Conservation (phyloP, 2,888 invertebrate species). For the Sinelater perroti region DNA sequence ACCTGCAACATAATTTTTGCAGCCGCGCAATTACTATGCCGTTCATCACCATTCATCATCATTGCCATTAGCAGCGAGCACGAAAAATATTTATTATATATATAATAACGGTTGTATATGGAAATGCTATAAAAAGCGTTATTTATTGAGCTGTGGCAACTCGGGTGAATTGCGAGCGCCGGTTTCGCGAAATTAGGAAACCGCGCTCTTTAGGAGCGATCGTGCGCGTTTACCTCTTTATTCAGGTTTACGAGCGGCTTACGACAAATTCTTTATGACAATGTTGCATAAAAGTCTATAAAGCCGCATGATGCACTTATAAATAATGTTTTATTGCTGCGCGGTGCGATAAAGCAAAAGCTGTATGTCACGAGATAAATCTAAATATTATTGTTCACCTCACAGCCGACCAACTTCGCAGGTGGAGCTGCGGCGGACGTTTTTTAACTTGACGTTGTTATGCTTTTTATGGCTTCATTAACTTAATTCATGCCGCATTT, state of each 20-base stretch:
- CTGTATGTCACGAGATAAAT: constrained; percentile 5
- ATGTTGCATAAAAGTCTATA: constrained; percentile 11
- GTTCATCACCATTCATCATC: constrained; percentile 16
- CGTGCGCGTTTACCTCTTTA: too few relatives aligned
- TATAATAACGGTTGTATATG: constrained; percentile 6
- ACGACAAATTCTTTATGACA: background rate
- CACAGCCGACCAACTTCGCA: too few relatives aligned
- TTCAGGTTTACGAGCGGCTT: constrained; percentile 5
- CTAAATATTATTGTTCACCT: background rate
- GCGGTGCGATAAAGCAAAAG: constrained; percentile 6
- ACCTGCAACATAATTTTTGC: constrained; percentile 5
- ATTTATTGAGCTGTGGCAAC: constrained; percentile 5
- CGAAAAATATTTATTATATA: constrained; percentile 13
- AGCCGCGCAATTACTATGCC: background rate
- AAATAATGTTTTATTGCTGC: constrained; percentile 6
- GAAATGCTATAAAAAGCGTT: constrained; percentile 9
- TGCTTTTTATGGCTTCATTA: too few relatives aligned
- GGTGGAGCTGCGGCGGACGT: too few relatives aligned
- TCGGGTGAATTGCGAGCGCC: background rate
- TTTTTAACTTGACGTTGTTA: too few relatives aligned
- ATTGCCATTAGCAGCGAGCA: constrained; percentile 4
- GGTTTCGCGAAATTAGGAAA: too few relatives aligned
- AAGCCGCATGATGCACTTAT: constrained; percentile 12
- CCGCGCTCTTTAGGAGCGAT: too few relatives aligned
- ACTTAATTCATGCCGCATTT: too few relatives aligned